phyloP scores from a whole-genome alignment of 2,888 invertebrate species.

The Zonitis immaculata region DNA sequence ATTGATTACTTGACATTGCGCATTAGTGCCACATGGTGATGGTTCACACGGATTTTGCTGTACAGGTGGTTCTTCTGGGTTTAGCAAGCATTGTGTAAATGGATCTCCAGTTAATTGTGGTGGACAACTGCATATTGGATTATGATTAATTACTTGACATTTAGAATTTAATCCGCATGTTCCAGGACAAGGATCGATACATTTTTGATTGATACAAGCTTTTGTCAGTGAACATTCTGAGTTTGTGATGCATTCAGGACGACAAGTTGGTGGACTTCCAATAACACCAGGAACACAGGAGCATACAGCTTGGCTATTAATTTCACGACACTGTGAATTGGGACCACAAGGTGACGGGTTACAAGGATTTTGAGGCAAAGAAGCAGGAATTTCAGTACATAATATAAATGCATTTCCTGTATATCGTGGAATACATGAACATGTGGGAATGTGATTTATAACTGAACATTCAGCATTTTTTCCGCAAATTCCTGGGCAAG shows the following conservation, averaged over 20 bases:
- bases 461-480: slow-evolving; percentile 67
- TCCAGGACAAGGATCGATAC: slow-evolving; percentile 57
- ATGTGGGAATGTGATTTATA: slow-evolving; percentile 71
- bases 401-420: slow-evolving; percentile 67
- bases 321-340: slow-evolving; percentile 49
- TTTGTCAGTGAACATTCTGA: slow-evolving; percentile 53
- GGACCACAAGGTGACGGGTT: slow-evolving; percentile 63
- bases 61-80: slow-evolving; percentile 38
- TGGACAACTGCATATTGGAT: slow-evolving; percentile 55
- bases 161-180: slow-evolving; percentile 54
- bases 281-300: slow-evolving; percentile 50
- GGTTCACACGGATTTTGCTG: slow-evolving; percentile 60
- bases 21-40: slow-evolving; percentile 67
- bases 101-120: slow-evolving; percentile 58
- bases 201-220: slow-evolving; percentile 59
- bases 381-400: slow-evolving; percentile 55
- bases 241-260: slow-evolving; percentile 52
- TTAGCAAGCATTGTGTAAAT: slow-evolving; percentile 60
- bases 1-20: slow-evolving; percentile 52
- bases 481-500: slow-evolving; percentile 72
- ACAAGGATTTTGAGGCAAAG: slow-evolving; percentile 57
- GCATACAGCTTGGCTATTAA: slow-evolving; percentile 60
- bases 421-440: slow-evolving; percentile 65
- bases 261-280: slow-evolving; percentile 54
- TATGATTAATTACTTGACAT: slow-evolving; percentile 57